Base-by-base conservation (phyloP, 2,113 vertebrate species). In the Platanista minor region DNA sequence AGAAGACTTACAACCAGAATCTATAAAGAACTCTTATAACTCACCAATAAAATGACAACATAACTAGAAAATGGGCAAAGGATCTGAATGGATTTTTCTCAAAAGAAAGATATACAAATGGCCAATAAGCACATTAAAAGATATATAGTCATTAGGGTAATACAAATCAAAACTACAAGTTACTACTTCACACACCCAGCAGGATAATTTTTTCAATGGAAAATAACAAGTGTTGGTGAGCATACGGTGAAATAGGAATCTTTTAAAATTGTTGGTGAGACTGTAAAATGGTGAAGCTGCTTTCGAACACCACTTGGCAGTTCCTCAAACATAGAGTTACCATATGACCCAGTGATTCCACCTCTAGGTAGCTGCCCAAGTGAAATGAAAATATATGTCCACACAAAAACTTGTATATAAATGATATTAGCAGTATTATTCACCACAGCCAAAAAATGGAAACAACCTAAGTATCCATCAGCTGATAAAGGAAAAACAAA, bases 401-500 rank as follows among this genome's bases (percentile, higher is more conserved):
- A 87, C 11, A 75, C 25, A 91, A 81, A 90, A 93, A 57, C 17
- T 27, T 64, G 9, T 49, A 69, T 49, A 83, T 13, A 89, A 87
- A 71, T 90, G 52, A 69, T 81, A 75, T 94, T 1, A 81, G 46
- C 7, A 87, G 62, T 20, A 88, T 61, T 91, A 82, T 18, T 72
- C 36, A 87, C 29, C 62, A 95, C 3, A 95, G 49, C 36, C 23
- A 41, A 41, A 85, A 93, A 59, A 62, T 1, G 31, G 5, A 78
- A 93, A 95, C 31, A 75, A 88, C 13, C 18, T 27, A 87, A 93
- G 83, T 90, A 57, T 33, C 75, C 46, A 92, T 39, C 59, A 90
- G 43, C 15, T 72, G 31, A 92, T 74, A 90, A 94, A 93, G 18
- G 31, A 88, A 95, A 92, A 95, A 87, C 33, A 86, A 94, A 91